Conservation (phyloP, 2,888 invertebrate genomes). For the Drosophila yooni region DNA sequence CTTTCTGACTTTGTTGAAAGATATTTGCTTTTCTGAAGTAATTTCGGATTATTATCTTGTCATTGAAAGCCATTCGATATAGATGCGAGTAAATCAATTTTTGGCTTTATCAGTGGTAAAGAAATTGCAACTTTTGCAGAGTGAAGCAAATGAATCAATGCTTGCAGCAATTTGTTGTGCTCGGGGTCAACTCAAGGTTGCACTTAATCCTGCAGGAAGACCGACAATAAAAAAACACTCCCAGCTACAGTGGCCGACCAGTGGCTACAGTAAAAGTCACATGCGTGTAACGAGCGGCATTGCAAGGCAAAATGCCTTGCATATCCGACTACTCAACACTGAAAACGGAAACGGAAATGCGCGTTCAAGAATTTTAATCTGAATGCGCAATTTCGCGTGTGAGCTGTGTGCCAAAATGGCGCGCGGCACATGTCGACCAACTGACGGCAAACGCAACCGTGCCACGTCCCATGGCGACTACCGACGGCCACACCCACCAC, state of each 20-base stretch:
- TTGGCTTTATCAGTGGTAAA: neutral
- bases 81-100: neutral
- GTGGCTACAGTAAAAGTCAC: constrained; percentile 33
- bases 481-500: constrained; percentile 24
- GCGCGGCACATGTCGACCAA: constrained; percentile 69
- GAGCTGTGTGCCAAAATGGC: constrained; percentile 78
- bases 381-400: constrained; percentile 80
- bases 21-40: neutral
- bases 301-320: constrained; percentile 55
- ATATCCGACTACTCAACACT: constrained; percentile 57
- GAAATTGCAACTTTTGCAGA: neutral
- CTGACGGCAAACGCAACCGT: constrained; percentile 41
- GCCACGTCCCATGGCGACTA: constrained; percentile 39
- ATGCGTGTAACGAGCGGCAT: constrained; percentile 53
- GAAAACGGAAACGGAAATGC: constrained; percentile 75
- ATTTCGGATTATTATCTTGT: neutral
- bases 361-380: constrained; percentile 81
- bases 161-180: neutral
- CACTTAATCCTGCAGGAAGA: constrained; percentile 17
- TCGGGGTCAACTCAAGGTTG: constrained; percentile 65
- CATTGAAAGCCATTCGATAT: neutral
- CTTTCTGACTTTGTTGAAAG: neutral
- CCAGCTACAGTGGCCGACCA: neutral
- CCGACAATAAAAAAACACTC: neutral
- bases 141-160: neutral